Conservation (phyloP, 2,888 invertebrate genomes). For the Omphaloscelis lunosa region DNA sequence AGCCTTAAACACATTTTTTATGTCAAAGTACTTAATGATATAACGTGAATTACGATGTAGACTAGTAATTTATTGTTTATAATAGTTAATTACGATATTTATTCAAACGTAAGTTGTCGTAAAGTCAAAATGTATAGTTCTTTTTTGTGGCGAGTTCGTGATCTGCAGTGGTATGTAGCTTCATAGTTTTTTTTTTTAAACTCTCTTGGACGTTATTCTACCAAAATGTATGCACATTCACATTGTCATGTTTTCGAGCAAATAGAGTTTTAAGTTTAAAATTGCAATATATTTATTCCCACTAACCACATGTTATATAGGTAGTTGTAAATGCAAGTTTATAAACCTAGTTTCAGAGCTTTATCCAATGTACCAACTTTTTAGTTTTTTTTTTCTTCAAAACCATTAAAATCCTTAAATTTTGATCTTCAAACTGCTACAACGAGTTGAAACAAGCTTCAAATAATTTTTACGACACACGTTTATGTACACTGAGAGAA, state of each 20-base stretch:
- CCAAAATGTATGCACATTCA: too few relatives aligned
- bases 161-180: slow-evolving; percentile 4
- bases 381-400: background rate
- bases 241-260: too few relatives aligned
- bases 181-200: slow-evolving; percentile 15
- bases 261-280: background rate
- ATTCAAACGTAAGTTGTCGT: slow-evolving; percentile 26
- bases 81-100: slow-evolving; percentile 29
- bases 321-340: background rate
- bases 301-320: background rate
- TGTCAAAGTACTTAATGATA: slow-evolving; percentile 18
- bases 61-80: slow-evolving; percentile 43
- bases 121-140: slow-evolving; percentile 26
- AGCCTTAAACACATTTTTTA: slow-evolving; percentile 51
- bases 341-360: background rate
- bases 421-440: background rate
- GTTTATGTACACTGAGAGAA: background rate
- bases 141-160: slow-evolving; percentile 13
- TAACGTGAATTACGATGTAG: slow-evolving; percentile 34
- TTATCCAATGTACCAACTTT: background rate
- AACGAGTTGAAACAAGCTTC: background rate
- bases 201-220: background rate
- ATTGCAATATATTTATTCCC: background rate
- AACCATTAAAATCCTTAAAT: background rate
- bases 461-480: background rate